phyloP scores from a whole-genome alignment of 2,888 invertebrate genomes.

The Buathra laborator region DNA sequence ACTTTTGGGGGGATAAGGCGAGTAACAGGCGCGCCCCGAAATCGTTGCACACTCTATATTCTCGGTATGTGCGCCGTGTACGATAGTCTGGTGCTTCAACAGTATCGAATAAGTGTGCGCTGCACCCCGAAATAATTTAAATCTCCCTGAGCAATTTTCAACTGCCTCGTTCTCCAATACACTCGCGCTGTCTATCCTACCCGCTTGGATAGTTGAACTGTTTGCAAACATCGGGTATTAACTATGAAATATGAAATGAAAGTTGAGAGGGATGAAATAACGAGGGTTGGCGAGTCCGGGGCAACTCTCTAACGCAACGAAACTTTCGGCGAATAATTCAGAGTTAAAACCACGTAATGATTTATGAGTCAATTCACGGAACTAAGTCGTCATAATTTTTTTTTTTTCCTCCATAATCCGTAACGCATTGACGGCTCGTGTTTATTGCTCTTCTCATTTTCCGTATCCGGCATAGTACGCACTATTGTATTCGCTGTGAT shows the following conservation, averaged over 20 bases:
- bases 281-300: background rate
- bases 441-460: constrained; percentile 31
- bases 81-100: background rate
- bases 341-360: constrained; percentile 52
- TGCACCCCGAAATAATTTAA: constrained; percentile 10
- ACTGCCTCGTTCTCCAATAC: background rate
- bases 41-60: background rate
- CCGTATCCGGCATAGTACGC: constrained; percentile 20
- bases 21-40: background rate
- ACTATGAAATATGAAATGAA: constrained; percentile 3
- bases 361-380: constrained; percentile 52
- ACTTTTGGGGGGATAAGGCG: constrained; percentile 23
- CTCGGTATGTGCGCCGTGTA: background rate
- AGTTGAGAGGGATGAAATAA: background rate
- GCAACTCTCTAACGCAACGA: background rate
- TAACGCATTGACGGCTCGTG: constrained; percentile 59
- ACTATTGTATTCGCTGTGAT: constrained; percentile 34
- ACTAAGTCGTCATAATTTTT: constrained; percentile 66
- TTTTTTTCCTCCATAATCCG: constrained; percentile 52
- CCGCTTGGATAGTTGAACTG: background rate
- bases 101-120: background rate
- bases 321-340: background rate
- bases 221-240: constrained; percentile 35
- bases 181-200: background rate
- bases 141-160: constrained; percentile 24